Conservation (phyloP, 2,113 vertebrate genomes). For the Odobenus rosmarus region DNA sequence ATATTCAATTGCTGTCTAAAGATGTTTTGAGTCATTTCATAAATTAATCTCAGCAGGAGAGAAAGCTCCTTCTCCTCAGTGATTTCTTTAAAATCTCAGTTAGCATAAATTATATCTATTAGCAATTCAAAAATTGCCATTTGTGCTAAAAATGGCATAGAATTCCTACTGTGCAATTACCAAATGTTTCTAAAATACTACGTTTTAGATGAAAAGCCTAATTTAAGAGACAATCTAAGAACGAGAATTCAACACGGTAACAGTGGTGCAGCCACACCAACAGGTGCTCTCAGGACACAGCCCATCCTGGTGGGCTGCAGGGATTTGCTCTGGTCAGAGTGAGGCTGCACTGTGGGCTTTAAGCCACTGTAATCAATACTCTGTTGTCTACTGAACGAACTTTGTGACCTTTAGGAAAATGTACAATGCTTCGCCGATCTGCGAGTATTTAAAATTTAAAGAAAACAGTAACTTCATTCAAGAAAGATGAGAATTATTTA, state of each 20-base stretch:
- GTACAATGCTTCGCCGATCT: constrained; percentile 87
- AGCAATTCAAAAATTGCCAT: constrained; percentile 82
- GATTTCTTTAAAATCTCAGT: constrained; percentile 81
- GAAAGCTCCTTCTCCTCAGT: constrained; percentile 71
- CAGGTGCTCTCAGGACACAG: constrained; percentile 60
- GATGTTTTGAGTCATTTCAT: constrained; percentile 82
- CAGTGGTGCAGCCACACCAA: constrained; percentile 37
- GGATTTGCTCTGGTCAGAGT: constrained; percentile 42
- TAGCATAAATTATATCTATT: constrained; percentile 82
- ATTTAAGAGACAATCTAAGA: constrained; percentile 74
- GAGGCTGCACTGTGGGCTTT: constrained; percentile 55
- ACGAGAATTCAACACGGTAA: constrained; percentile 44
- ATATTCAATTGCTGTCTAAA: constrained; percentile 74
- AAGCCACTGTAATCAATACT: constrained; percentile 85
- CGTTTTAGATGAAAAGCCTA: constrained; percentile 78
- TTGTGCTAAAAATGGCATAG: constrained; percentile 77
- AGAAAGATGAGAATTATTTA: constrained; percentile 87
- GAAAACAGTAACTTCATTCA: constrained; percentile 85
- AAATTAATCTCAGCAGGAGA: constrained; percentile 82
- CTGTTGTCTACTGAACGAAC: constrained; percentile 88
- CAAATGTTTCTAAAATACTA: constrained; percentile 79
- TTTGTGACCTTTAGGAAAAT: constrained; percentile 91
- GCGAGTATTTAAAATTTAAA: constrained; percentile 92
- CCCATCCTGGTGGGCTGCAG: neutral
- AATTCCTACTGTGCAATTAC: constrained; percentile 73